Evolutionary conservation across 2,797 vertebrate species (phyloP).

Genomic region (Malurus splendens): DNA sequence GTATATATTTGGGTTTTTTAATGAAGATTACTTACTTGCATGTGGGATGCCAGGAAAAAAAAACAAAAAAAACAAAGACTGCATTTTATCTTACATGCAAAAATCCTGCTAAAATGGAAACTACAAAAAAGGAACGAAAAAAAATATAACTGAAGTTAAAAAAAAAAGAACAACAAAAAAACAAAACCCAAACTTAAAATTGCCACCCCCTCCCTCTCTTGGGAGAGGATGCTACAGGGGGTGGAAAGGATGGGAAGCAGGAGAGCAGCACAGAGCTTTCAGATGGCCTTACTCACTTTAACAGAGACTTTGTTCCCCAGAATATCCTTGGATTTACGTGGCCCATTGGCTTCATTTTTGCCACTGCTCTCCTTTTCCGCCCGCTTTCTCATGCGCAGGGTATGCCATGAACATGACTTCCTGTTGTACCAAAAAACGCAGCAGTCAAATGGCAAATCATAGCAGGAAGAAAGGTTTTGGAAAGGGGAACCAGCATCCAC

Average conservation of each 20-base stretch:
- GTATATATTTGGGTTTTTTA: not conserved
- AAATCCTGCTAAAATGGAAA: slow-evolving; percentile 64
- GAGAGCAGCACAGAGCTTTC: slow-evolving; percentile 64
- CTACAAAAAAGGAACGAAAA: not conserved
- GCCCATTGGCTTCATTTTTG: slow-evolving; percentile 85
- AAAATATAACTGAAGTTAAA: not conserved
- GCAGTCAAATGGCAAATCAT: slow-evolving; percentile 78
- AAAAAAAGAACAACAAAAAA: not conserved
- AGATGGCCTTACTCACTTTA: slow-evolving; percentile 86
- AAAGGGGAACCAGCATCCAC: slow-evolving; percentile 54
- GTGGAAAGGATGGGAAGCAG: slow-evolving; percentile 66
- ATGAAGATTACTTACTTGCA: slow-evolving; percentile 69
- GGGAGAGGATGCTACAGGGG: slow-evolving; percentile 59
- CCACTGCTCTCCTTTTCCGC: slow-evolving; percentile 85
- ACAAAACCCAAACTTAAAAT: not conserved
- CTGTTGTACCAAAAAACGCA: slow-evolving; percentile 92
- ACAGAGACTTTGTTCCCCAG: slow-evolving; percentile 87
- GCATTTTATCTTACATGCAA: slow-evolving; percentile 71
- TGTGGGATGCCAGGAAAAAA: slow-evolving; percentile 67
- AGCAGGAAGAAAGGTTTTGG: slow-evolving; percentile 61
- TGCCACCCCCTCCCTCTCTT: slow-evolving; percentile 44
- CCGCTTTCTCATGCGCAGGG: slow-evolving; percentile 96
- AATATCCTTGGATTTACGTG: slow-evolving; percentile 87
- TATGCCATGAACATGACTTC: slow-evolving; percentile 99
- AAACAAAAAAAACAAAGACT: slow-evolving; percentile 64